phyloP scores from a whole-genome alignment of 2,888 invertebrate species.

The Drosophila macrospina region DNA sequence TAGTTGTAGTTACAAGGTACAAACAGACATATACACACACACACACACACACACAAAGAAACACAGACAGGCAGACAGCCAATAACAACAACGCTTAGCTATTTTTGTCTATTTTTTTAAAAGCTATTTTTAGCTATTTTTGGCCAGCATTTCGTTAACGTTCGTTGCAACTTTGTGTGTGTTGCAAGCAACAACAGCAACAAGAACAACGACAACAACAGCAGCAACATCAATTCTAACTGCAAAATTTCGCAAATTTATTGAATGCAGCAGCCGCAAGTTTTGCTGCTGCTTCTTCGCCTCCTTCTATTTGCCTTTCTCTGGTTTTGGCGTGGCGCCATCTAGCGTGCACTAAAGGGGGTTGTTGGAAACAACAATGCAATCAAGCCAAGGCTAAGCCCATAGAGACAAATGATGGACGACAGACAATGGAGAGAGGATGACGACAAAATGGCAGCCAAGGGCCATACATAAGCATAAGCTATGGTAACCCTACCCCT shows the following conservation, averaged over 20 bases:
- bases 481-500: no score
- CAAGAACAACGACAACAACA: no score
- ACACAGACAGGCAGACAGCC: not conserved
- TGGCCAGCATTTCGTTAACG: constrained; percentile 17
- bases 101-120: constrained; percentile 22
- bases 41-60: constrained; percentile 2
- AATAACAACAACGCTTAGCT: constrained; percentile 1
- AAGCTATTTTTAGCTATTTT: constrained; percentile 24
- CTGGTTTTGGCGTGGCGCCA: constrained; percentile 44
- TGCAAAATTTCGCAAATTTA: constrained; percentile 27
- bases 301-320: not conserved
- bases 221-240: no score
- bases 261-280: constrained; percentile 31
- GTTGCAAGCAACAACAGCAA: no score
- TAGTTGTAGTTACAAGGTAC: constrained; percentile 19
- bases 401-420: constrained; percentile 44
- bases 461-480: constrained; percentile 38
- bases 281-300: not conserved
- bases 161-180: constrained; percentile 11
- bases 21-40: not conserved
- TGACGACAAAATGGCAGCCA: constrained; percentile 59
- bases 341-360: constrained; percentile 32
- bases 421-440: constrained; percentile 14
- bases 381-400: constrained; percentile 45
- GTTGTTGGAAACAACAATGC: constrained; percentile 1